Conservation (phyloP, 2,797 vertebrate genomes). For the Gambelia wislizenii region DNA sequence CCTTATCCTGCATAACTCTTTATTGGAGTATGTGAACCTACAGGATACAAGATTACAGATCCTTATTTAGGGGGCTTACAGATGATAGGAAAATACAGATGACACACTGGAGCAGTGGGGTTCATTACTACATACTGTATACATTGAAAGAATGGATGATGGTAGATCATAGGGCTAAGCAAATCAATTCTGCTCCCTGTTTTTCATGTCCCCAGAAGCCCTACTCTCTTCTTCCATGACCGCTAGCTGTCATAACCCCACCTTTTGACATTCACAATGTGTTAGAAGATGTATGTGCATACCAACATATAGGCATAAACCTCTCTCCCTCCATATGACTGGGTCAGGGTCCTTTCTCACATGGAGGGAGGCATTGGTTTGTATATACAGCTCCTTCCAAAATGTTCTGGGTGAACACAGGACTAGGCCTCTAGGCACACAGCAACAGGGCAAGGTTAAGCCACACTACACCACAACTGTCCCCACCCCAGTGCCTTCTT, state of each 20-base stretch:
- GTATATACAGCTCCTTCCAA: neutral
- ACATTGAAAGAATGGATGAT: neutral
- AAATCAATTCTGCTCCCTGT: neutral
- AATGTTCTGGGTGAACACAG: neutral
- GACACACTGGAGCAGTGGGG: neutral
- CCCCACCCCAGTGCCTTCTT: neutral
- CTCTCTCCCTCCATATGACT: neutral
- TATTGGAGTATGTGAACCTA: neutral
- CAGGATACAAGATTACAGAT: neutral
- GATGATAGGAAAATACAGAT: neutral
- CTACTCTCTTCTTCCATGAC: neutral
- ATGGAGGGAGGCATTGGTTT: neutral
- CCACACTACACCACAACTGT: neutral
- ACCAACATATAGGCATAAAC: neutral
- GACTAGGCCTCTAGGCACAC: neutral
- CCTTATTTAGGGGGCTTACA: neutral
- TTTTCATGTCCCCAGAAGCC: neutral
- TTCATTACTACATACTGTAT: no score
- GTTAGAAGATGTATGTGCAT: neutral
- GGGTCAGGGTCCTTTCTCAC: neutral
- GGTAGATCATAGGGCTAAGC: neutral
- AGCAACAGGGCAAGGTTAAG: neutral
- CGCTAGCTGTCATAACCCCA: neutral
- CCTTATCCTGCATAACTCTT: no score
- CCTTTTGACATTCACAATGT: neutral